Evolutionary conservation across 2,888 invertebrate genomes (phyloP).

Genomic region (Tryphoninae sp.): DNA sequence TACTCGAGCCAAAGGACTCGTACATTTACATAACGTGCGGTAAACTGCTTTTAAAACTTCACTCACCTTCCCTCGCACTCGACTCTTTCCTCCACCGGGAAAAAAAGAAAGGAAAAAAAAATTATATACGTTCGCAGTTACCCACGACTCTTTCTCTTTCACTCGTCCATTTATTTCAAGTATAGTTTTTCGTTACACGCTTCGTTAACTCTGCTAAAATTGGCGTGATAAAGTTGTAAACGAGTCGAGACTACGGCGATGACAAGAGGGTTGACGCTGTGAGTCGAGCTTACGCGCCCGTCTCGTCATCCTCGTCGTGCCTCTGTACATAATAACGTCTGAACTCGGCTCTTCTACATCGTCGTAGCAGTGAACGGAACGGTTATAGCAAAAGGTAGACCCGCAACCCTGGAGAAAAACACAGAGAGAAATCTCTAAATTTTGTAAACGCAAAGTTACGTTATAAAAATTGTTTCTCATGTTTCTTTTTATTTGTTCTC

Average conservation of each 20-base stretch:
- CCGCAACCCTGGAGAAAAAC: background rate
- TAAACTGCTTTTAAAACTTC: too few species aligned
- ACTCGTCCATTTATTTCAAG: background rate
- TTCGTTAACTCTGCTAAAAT: constrained; percentile 23
- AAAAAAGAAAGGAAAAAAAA: background rate
- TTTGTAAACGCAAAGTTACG: background rate
- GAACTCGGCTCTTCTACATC: constrained; percentile 23
- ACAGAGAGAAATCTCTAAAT: background rate
- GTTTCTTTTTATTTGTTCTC: too few species aligned
- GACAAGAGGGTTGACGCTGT: background rate
- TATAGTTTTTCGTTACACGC: constrained; percentile 6
- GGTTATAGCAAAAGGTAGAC: background rate
- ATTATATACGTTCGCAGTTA: background rate
- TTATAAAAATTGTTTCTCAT: too few species aligned
- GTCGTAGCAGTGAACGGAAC: constrained; percentile 15
- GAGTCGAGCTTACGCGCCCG: background rate
- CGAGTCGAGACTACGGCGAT: constrained; percentile 12
- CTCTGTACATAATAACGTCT: background rate
- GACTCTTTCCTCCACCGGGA: background rate
- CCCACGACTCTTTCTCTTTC: background rate
- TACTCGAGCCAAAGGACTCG: too few species aligned
- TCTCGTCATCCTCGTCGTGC: background rate
- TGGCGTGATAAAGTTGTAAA: constrained; percentile 29
- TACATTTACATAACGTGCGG: too few species aligned
- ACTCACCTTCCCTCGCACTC: background rate